These are phyloP conservation scores for Apotomis turbidana DNA, from an alignment of 2,888 invertebrate species.

Conservation along the genomic window DNA sequence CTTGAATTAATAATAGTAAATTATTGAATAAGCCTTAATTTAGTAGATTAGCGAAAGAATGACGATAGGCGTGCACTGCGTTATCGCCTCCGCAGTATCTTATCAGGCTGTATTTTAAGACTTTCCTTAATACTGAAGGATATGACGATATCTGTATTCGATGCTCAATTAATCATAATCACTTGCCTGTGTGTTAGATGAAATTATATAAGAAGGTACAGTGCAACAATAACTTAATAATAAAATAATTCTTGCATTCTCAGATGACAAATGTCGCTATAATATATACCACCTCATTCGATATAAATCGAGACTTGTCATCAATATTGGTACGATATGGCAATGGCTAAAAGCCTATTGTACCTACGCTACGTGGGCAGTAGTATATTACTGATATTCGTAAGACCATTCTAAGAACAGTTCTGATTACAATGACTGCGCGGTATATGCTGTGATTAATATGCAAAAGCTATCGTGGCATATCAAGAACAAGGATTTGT, in stretches of 20 bases:
- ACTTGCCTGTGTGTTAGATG: neutral
- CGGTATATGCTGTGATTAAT: conserved; percentile 11
- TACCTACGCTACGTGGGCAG: conserved; percentile 13
- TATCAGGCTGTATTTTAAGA: neutral
- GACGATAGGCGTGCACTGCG: neutral
- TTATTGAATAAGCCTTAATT: neutral
- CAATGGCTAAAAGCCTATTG: conserved; percentile 17
- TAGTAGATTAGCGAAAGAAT: neutral
- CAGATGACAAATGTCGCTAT: no score
- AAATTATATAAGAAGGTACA: no score
- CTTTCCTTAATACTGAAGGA: neutral
- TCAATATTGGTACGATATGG: conserved; percentile 21
- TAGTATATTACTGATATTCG: conserved; percentile 10
- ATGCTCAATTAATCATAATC: neutral
- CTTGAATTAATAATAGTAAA: neutral
- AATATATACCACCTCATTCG: no score
- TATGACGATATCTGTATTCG: neutral
- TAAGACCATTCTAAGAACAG: conserved; percentile 12
- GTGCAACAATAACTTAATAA: no score
- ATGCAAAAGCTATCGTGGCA: neutral
- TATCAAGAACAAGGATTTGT: neutral
- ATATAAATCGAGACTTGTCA: conserved; percentile 7
- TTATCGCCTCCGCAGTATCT: conserved; percentile 24
- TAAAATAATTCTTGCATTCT: no score
- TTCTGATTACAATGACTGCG: neutral